Evolutionary conservation across 2,797 vertebrate genomes (phyloP).

Genomic region (Forpus xanthops): DNA sequence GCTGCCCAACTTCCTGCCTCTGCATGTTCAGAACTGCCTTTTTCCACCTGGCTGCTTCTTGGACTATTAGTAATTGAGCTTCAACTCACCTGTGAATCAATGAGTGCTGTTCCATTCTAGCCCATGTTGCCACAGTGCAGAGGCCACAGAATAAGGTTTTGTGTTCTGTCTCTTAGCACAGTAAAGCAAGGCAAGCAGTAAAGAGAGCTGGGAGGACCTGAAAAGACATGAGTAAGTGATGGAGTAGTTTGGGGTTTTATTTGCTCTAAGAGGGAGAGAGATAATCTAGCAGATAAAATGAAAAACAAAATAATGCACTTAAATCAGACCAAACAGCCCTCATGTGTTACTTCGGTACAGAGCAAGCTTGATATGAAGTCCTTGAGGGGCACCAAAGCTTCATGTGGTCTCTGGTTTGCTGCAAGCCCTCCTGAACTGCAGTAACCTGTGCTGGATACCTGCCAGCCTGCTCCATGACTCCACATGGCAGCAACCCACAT

Average conservation of each 20-base stretch:
- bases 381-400: neutral
- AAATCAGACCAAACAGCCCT: neutral
- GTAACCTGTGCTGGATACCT: neutral
- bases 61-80: neutral
- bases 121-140: neutral
- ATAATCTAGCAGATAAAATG: neutral
- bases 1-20: neutral
- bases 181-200: neutral
- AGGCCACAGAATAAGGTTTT: neutral
- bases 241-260: neutral
- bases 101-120: neutral
- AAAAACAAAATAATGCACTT: neutral
- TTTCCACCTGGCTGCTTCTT: neutral
- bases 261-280: neutral
- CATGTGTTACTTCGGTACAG: neutral
- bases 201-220: neutral
- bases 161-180: neutral
- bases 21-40: neutral
- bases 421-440: neutral
- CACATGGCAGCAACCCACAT: neutral
- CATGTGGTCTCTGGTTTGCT: neutral
- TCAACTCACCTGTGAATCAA: neutral
- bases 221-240: fast-evolving
- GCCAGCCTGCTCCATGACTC: neutral
- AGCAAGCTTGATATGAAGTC: neutral